Percentiles rank a stretch among this genome's conserved stretches.
These are phyloP conservation scores for Pomatorhinus ruficollis DNA, from an alignment of 2,113 vertebrate genomes.

Conservation along the genomic window DNA sequence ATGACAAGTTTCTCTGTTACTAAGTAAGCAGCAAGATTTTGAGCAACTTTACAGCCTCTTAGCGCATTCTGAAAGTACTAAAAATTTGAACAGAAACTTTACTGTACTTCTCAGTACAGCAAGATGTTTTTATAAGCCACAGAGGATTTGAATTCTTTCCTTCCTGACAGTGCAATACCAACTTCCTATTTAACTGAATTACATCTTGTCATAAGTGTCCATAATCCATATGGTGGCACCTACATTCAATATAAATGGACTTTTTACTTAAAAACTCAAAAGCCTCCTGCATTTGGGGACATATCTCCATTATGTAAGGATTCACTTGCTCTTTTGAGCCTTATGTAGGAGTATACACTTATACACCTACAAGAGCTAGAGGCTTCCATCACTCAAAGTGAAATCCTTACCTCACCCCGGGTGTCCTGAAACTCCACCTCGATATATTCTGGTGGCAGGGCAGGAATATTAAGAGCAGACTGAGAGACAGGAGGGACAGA, in stretches of 20 bases:
- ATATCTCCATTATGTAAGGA: background rate
- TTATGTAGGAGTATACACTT: background rate
- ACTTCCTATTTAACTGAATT: background rate
- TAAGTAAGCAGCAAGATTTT: background rate
- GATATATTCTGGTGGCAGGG: constrained; percentile 80
- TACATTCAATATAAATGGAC: background rate
- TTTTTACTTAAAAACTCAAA: background rate
- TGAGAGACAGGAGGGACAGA: constrained; percentile 83
- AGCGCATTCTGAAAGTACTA: background rate
- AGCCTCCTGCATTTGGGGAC: background rate
- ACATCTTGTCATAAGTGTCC: background rate
- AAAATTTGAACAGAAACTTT: background rate
- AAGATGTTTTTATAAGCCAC: background rate
- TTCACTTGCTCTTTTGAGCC: background rate
- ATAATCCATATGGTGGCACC: background rate
- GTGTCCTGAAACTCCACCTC: constrained; percentile 77
- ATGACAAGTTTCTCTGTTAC: background rate
- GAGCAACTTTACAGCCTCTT: background rate
- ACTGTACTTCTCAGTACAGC: background rate
- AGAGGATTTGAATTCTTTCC: background rate
- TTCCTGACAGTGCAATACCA: background rate
- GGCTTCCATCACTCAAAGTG: background rate
- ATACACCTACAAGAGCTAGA: background rate
- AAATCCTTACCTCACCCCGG: constrained; percentile 68
- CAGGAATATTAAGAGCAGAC: constrained; percentile 83